phyloP scores from a whole-genome alignment of 2,113 vertebrate species.

The Meleagris gallopavo region DNA sequence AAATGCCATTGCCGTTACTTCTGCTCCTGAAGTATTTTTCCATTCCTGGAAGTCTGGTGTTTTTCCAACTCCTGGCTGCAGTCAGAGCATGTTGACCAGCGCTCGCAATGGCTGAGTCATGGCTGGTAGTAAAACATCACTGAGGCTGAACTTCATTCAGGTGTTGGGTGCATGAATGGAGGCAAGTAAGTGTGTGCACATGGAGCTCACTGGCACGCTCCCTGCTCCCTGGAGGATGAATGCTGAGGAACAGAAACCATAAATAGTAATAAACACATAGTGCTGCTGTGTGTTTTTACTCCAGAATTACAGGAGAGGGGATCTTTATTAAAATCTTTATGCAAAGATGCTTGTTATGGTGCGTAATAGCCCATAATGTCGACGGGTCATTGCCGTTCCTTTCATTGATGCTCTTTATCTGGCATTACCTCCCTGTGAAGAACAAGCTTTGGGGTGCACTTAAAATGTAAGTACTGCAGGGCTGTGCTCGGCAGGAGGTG shows the following conservation, averaged over 20 bases:
- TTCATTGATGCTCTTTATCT: not conserved
- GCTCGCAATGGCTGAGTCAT: not conserved
- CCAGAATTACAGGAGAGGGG: not conserved
- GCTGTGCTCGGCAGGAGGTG: not conserved
- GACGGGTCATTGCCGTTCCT: not conserved
- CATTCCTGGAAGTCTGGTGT: not conserved
- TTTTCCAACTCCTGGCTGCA: accelerated
- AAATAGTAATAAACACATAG: not conserved
- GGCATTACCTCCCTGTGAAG: not conserved
- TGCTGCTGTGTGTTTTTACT: not conserved
- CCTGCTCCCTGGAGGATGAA: not conserved
- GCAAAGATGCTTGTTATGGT: not conserved
- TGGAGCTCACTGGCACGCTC: not conserved
- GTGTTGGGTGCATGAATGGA: not conserved
- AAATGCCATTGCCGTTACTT: accelerated
- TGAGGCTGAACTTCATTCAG: not conserved
- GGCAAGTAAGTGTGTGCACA: accelerated
- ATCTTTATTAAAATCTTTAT: not conserved
- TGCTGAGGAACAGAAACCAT: not conserved
- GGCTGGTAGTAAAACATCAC: not conserved
- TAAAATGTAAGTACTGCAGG: not conserved
- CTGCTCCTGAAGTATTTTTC: not conserved
- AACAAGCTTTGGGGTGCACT: not conserved
- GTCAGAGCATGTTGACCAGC: not conserved
- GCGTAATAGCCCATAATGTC: accelerated